These are phyloP conservation scores for Ectobius pallidus DNA, from an alignment of 2,888 invertebrate genomes.

Conservation along the genomic window DNA sequence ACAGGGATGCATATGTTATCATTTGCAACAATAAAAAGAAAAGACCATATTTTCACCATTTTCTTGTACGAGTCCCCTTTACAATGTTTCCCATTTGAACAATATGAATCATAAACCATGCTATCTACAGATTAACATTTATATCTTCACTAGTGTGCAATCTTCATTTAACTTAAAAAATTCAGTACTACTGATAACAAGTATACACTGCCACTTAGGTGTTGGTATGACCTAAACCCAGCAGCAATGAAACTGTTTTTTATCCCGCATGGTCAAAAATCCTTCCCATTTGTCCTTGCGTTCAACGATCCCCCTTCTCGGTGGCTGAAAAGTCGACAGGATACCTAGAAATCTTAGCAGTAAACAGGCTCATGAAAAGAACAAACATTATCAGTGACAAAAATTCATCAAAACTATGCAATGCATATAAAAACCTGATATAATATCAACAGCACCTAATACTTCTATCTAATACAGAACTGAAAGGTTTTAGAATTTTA, in stretches of 20 bases:
- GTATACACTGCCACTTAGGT: neutral
- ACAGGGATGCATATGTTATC: too few species aligned
- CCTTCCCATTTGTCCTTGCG: constrained; percentile 44
- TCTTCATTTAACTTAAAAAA: neutral
- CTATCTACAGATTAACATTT: too few species aligned
- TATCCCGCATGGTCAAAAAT: constrained; percentile 45
- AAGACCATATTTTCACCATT: too few species aligned
- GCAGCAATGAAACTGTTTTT: constrained; percentile 43
- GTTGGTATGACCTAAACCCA: constrained; percentile 38
- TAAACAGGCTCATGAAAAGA: constrained; percentile 47
- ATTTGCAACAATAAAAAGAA: too few species aligned
- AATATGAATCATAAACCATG: too few species aligned
- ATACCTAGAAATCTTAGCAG: constrained; percentile 46
- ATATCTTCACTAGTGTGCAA: too few species aligned
- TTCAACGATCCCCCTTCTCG: constrained; percentile 42
- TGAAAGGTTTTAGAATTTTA: constrained; percentile 38
- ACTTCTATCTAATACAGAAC: neutral
- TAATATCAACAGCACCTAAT: constrained; percentile 16
- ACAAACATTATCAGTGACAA: constrained; percentile 42
- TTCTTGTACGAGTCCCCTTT: too few species aligned
- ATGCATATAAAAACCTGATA: neutral
- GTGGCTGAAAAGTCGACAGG: constrained; percentile 44
- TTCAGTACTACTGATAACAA: neutral
- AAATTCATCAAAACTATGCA: constrained; percentile 24
- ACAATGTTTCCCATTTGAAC: too few species aligned